Evolutionary conservation across 2,888 invertebrate genomes (phyloP), one percentile per base, ranked within the genome.

Genomic region (Calameuta pallipes): DNA sequence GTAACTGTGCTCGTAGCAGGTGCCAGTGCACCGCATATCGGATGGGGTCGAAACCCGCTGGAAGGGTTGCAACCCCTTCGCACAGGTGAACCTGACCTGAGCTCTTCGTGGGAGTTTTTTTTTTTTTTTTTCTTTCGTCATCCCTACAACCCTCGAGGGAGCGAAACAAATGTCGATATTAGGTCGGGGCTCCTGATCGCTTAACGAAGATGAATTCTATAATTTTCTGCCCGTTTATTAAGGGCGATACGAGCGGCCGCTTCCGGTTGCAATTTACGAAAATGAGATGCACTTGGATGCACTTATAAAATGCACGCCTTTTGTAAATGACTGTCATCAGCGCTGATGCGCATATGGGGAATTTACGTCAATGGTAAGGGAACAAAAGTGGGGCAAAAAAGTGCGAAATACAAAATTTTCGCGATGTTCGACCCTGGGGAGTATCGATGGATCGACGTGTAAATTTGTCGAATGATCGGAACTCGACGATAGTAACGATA

Each of bases 11-110:
- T 82, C 75, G 74, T 69, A 34, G 78, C 78, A 78, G 80, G 78
- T 80, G 78, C 78, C 75, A 15, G 78, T 34, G 73, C 69, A 69
- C 35, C 78, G 76, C 80, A 75, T 76, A 74, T 74, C 68, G 84
- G 83, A 83, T 83, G 86, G 84, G 79, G 78, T 78, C 75, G 78
- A 37, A 36, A 30, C 75, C 33, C n/a, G 13, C 30, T 41, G 15
- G 41, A 41, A 41, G 41, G 83, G 86, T 86, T 83, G 80, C 74
- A 81, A 84, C 85, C 87, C 87, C 87, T 85, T 41, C 76, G 30
- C 76, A 82, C 89, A 89, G 90, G 89, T 89, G 88, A 83, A 84
- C 80, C 79, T 75, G 80, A 83, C 83, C 82, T 75, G 73, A 77
- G 82, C 75, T 15, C 23, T 4, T 75, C 77, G 76, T 79, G 80